Conservation (phyloP, 37 sponge, comb jelly and placozoan genomes). For the Beroe ovata region DNA sequence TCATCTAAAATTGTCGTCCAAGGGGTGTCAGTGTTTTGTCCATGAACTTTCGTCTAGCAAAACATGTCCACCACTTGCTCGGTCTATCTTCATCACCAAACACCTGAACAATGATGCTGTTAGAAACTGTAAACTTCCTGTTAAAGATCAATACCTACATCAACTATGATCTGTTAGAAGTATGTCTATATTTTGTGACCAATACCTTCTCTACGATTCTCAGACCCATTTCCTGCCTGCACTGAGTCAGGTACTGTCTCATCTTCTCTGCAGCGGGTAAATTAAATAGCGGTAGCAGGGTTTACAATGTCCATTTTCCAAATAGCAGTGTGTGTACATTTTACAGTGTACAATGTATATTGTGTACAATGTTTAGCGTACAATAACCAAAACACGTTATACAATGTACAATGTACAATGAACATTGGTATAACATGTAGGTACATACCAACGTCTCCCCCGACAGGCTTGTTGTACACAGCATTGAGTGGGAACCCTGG, state of each 20-base stretch:
- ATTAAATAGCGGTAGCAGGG: too few relatives aligned
- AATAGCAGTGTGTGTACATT: too few relatives aligned
- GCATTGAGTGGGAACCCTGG: slow-evolving; percentile 91
- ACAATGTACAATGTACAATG: too few relatives aligned
- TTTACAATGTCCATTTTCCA: too few relatives aligned
- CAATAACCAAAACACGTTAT: too few relatives aligned
- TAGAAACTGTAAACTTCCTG: too few relatives aligned
- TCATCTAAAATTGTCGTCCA: slow-evolving; percentile 71
- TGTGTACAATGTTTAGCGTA: too few relatives aligned
- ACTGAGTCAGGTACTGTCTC: slow-evolving; percentile 88
- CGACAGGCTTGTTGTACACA: slow-evolving; percentile 82
- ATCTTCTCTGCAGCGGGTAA: slow-evolving; percentile 79
- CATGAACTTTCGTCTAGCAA: slow-evolving; percentile 96
- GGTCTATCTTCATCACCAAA: slow-evolving; percentile 41
- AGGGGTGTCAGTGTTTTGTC: slow-evolving; percentile 97
- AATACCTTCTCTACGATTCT: slow-evolving; percentile 95
- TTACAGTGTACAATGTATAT: too few relatives aligned
- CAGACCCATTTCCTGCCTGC: slow-evolving; percentile 90
- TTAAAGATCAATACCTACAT: too few relatives aligned
- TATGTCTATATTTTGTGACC: too few relatives aligned
- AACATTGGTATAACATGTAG: too few relatives aligned
- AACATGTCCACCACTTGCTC: slow-evolving; percentile 97
- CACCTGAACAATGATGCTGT: slow-evolving; percentile 12
- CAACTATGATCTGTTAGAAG: too few relatives aligned
- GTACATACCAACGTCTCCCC: slow-evolving; percentile 20